Percentiles rank a stretch among this genome's conserved stretches.
These are phyloP conservation scores for Takifugu flavidus DNA, from an alignment of 2,113 vertebrate genomes.

Conservation along the genomic window DNA sequence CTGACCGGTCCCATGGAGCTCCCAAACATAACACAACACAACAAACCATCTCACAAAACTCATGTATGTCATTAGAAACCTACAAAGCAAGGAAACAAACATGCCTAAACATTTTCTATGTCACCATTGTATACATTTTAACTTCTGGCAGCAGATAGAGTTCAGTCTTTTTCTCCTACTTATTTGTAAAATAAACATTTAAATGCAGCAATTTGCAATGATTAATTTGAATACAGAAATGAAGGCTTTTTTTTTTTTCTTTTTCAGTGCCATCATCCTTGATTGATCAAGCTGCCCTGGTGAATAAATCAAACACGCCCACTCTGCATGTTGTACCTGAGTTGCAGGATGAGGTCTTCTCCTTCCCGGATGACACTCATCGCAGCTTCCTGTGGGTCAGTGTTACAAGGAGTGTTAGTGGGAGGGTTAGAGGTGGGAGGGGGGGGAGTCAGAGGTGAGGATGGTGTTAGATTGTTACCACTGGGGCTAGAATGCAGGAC, in stretches of 20 bases:
- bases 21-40: neutral
- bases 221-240: no score
- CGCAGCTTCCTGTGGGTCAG: slow-evolving; percentile 65
- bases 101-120: neutral
- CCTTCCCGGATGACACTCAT: slow-evolving; percentile 73
- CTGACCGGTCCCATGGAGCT: no score
- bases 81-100: neutral
- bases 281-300: neutral
- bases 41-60: neutral
- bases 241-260: no score
- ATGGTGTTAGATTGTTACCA: slow-evolving; percentile 28
- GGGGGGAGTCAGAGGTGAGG: slow-evolving; percentile 10
- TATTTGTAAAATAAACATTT: neutral
- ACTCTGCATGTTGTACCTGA: slow-evolving; percentile 53
- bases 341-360: slow-evolving; percentile 73
- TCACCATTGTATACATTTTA: no score
- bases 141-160: neutral
- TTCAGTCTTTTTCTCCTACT: no score
- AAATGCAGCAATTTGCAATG: no score
- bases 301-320: slow-evolving; percentile 17
- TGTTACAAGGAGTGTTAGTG: slow-evolving; percentile 51
- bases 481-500: slow-evolving; percentile 22
- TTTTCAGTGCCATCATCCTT: neutral
- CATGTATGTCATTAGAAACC: neutral
- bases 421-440: slow-evolving; percentile 16